Evolutionary conservation across 1,140 invertebrate species (phyloP).

Genomic region (Ostrea denselamellosa): DNA sequence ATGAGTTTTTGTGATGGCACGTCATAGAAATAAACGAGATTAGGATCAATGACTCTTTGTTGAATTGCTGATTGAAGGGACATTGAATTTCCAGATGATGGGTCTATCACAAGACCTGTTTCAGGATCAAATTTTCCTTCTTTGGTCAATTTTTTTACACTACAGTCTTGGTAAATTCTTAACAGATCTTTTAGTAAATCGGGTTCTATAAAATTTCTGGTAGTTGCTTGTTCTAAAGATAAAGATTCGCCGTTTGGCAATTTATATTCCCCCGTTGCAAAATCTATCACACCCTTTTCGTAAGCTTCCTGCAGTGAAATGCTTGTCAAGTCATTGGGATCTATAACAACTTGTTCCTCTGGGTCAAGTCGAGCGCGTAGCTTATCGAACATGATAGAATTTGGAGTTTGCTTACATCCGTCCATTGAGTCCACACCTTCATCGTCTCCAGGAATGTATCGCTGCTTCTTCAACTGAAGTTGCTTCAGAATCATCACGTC

Average conservation of each 20-base stretch:
- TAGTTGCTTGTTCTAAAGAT: conserved; percentile 90
- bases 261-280: conserved; percentile 75
- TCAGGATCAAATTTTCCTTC: conserved; percentile 90
- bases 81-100: conserved; percentile 68
- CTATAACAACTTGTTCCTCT: conserved; percentile 88
- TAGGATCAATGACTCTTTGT: conserved; percentile 86
- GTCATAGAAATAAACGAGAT: conserved; percentile 78
- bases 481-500: conserved; percentile 83
- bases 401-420: conserved; percentile 60
- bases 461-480: conserved; percentile 70
- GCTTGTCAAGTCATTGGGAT: conserved; percentile 82
- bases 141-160: conserved; percentile 81
- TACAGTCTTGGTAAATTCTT: conserved; percentile 68
- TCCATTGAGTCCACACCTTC: conserved; percentile 83
- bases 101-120: conserved; percentile 84
- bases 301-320: conserved; percentile 89
- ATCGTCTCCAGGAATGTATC: conserved; percentile 83
- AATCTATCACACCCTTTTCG: conserved; percentile 84
- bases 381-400: conserved; percentile 61
- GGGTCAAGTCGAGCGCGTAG: conserved; percentile 84
- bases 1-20: conserved; percentile 64
- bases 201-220: conserved; percentile 90
- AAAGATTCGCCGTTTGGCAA: conserved; percentile 79
- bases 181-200: conserved; percentile 84
- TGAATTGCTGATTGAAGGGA: conserved; percentile 86